Percentiles rank a stretch among this genome's conserved stretches.
phyloP scores from a whole-genome alignment of 1,140 invertebrate genomes.

The Berghia stephanieae region DNA sequence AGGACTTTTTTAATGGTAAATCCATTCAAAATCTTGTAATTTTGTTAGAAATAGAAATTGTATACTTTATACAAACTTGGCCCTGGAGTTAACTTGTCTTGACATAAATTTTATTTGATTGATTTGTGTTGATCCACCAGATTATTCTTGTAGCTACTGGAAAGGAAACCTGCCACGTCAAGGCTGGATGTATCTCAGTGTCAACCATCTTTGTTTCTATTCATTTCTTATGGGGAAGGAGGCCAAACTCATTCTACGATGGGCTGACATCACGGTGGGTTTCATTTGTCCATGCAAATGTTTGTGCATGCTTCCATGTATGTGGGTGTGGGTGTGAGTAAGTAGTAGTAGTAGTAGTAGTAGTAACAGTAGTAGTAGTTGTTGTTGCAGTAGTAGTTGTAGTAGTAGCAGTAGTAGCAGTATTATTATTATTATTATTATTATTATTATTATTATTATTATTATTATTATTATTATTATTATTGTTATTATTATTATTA shows the following conservation, averaged over 20 bases:
- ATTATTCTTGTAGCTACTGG: slow-evolving; percentile 84
- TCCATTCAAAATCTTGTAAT: neutral
- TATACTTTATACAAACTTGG: neutral
- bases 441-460: too few species aligned
- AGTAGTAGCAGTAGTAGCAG: too few species aligned
- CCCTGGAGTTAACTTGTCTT: too few species aligned
- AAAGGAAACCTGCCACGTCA: slow-evolving; percentile 90
- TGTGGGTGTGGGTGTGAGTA: too few species aligned
- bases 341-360: too few species aligned
- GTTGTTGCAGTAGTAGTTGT: too few species aligned
- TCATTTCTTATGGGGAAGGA: slow-evolving; percentile 92
- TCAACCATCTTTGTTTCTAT: slow-evolving; percentile 96
- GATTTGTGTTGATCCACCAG: slow-evolving; percentile 43
- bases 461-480: neutral
- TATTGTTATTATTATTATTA: neutral
- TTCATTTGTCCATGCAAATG: too few species aligned
- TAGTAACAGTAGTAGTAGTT: too few species aligned
- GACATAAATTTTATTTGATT: neutral
- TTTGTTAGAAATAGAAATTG: neutral
- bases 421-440: too few species aligned
- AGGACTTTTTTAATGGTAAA: too few species aligned
- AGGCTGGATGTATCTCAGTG: slow-evolving; percentile 95
- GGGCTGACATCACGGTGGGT: slow-evolving; percentile 71
- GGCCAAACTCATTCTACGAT: slow-evolving; percentile 85
- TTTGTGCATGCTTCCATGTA: too few species aligned